Base-by-base conservation (phyloP, 2,888 invertebrate species). In the Heliconius cydno region DNA sequence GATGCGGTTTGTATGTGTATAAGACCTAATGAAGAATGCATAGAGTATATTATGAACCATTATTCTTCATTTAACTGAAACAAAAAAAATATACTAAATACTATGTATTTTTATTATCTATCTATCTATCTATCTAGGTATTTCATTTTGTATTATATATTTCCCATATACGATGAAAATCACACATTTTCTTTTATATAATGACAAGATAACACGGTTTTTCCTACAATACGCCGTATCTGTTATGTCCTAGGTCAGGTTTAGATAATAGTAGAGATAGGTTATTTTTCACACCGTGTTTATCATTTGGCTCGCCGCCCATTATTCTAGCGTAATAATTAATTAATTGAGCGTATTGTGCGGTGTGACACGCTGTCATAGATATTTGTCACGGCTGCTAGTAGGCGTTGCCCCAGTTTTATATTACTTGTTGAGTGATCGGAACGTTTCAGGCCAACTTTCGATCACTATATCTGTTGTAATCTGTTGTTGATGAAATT, bases 331-430 rank as follows among this genome's bases (percentile, higher is more conserved):
- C 25, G 19, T 65, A 65, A 41, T 75, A 75, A 75, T 41, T 41
- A 70, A 70, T 70, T 70, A 41, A 70, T 70, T 41, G 41, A 65
- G 41, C 63, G 65, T 75, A 15, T n/a, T 66, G 65, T 46, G 63
- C 15, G 25, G 34, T 34, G 41, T 60, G 15, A 74, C 74, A 60
- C 25, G 41, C 63, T 63, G 74, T 75, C 65, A 46, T 46, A 75
- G 75, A 63, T 46, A 68, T 78, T 57, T 60, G 67, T 30, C 73
- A 60, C 68, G 52, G 77, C 80, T 67, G 77, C 73, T 70, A 77
- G 82, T 80, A 67, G 80, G 80, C 80, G 82, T 60, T 80, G 80
- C 41, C 82, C 82, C 82, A 82, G 77, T 76, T 77, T 71, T 77
- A 38, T 80, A 77, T 73, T 68, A 70, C 28, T 38, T 67, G 82